phyloP scores from a whole-genome alignment of 2,113 vertebrate species.

The Psammodynastes pulverulentus region DNA sequence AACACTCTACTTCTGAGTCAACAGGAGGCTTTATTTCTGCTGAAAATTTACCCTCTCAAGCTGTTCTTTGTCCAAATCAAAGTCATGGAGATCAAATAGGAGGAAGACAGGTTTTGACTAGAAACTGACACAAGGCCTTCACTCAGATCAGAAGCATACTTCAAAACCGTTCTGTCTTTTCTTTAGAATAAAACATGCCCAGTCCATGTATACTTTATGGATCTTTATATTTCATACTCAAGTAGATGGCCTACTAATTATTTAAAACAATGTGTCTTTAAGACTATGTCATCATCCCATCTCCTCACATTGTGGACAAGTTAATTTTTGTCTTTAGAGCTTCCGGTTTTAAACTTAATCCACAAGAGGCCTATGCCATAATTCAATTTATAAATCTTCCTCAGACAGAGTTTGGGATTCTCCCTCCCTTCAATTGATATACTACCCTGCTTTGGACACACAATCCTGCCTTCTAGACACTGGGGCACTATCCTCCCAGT shows the following conservation, averaged over 20 bases:
- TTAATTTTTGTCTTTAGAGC: neutral
- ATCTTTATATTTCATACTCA: neutral
- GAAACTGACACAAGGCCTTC: neutral
- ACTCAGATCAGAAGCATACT: neutral
- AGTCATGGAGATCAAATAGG: neutral
- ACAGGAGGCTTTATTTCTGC: neutral
- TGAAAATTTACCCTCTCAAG: neutral
- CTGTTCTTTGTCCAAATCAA: neutral
- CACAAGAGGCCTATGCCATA: neutral
- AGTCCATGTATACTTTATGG: neutral
- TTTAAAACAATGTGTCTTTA: neutral
- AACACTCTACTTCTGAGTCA: neutral
- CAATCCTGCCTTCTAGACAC: neutral
- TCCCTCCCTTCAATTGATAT: neutral
- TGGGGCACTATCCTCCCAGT: neutral
- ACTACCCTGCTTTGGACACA: neutral
- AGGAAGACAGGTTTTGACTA: neutral
- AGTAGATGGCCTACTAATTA: neutral
- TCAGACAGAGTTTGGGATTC: neutral
- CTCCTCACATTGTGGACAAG: neutral
- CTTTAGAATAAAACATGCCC: neutral
- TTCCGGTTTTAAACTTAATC: neutral
- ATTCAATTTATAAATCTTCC: neutral
- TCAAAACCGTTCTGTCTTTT: neutral
- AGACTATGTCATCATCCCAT: neutral